Percentiles rank a stretch among this genome's conserved stretches.
phyloP scores from a whole-genome alignment of 2,113 vertebrate genomes.

The Empidonax traillii region DNA sequence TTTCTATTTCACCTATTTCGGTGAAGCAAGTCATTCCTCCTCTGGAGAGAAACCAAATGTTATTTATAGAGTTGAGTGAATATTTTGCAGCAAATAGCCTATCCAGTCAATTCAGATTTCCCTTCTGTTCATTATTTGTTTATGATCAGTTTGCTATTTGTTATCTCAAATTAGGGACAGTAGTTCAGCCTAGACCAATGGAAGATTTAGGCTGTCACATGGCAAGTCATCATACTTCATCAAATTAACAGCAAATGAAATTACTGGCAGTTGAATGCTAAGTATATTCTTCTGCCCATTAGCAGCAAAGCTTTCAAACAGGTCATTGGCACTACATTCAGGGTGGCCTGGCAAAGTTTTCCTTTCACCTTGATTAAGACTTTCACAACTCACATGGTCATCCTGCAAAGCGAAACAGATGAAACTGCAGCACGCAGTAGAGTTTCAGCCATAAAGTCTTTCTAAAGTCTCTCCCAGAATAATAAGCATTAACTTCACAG shows the following conservation, averaged over 20 bases:
- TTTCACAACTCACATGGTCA: neutral
- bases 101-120: conserved; percentile 20
- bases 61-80: conserved; percentile 23
- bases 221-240: neutral
- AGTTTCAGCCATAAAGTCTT: neutral
- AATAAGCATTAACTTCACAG: neutral
- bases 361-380: neutral
- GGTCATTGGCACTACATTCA: neutral
- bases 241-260: neutral
- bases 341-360: neutral
- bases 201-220: neutral
- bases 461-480: neutral
- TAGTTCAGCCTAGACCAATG: neutral
- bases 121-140: conserved; percentile 21
- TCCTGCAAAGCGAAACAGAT: neutral
- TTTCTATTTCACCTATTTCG: conserved; percentile 22
- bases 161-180: conserved; percentile 11
- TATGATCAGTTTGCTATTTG: conserved; percentile 36
- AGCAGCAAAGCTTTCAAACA: neutral
- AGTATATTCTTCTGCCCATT: neutral
- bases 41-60: neutral
- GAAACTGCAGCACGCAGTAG: neutral
- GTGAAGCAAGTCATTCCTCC: conserved; percentile 12
- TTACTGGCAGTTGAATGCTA: neutral
- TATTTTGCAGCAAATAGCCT: conserved; percentile 29